A percentile compares a stretch with the other conserved stretches of the same genome.
Evolutionary conservation across 2,113 vertebrate genomes (phyloP).

Genomic region (Onychostruthus taczanowskii): DNA sequence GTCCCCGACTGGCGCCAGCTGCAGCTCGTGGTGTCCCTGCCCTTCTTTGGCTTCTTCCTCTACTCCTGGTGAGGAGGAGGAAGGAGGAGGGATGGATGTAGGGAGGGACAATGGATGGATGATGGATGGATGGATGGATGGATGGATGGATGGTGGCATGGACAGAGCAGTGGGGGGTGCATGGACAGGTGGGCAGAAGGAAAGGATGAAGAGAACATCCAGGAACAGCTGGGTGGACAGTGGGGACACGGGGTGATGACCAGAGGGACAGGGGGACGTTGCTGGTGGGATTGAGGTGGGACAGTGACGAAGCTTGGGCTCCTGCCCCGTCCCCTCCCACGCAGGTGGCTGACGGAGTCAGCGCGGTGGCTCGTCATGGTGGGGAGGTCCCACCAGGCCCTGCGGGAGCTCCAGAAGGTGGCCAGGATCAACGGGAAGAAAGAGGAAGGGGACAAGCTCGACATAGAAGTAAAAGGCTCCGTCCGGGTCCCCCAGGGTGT

Average conservation of each 20-base stretch:
- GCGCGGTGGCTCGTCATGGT: not conserved
- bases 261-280: accelerated
- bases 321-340: accelerated
- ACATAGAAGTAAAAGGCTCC: not conserved
- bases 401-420: not conserved
- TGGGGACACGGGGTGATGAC: accelerated
- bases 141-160: not conserved
- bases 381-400: not conserved
- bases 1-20: not conserved
- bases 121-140: not conserved
- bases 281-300: accelerated
- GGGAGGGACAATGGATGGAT: not conserved
- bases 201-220: too few relatives aligned
- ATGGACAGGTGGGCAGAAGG: not conserved
- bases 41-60: not conserved
- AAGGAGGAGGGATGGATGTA: too few relatives aligned
- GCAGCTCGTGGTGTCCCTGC: not conserved
- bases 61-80: not conserved
- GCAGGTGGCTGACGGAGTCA: not conserved
- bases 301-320: accelerated
- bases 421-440: not conserved
- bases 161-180: too few relatives aligned
- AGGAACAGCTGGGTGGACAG: not conserved
- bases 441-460: not conserved
- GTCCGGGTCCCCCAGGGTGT: accelerated